Evolutionary conservation across 2,888 invertebrate genomes (phyloP), one percentile per base, ranked within the genome.

Genomic region (Catocala nupta): DNA sequence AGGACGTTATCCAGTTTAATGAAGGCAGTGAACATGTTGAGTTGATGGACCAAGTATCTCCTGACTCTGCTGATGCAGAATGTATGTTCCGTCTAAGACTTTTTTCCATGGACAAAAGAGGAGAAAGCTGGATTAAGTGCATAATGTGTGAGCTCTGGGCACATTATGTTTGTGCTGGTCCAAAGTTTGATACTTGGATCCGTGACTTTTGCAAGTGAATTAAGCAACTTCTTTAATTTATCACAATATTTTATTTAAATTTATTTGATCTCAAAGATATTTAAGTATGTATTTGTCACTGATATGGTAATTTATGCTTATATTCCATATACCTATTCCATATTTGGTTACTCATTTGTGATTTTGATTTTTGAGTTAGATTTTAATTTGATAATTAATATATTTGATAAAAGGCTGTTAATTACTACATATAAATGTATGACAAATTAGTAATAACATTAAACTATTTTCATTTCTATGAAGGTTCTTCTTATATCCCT

Each of bases 261-360:
- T 50, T 58, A 58, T 45, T 64, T 62, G 63, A 66, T 65, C 65
- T 66, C 65, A 63, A 50, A 63, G 55, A 63, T 58, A 58, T 63
- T 69, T 59, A 62, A 62, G 39, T 25, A n/a, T n/a, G 48, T 55
- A 48, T 55, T 64, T 68, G 58, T 61, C 64, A 61, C 61, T 64
- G 51, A 56, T 58, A 59, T 67, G 56, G 42, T 63, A 60, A 60
- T 58, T 63, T 64, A 16, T 16, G 16, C 16, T 16, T 25, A 25
- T 2, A 16, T 1, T 2, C 16, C 59, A 51, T 55, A 61, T 57
- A 61, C n/a, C n/a, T n/a, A 64, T 63, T 64, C 68, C 64, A 68
- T 66, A 66, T 66, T 63, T 66, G 61, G 63, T 61, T 65, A 63
- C 70, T 66, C 59, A 60, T 66, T 66, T 64, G 70, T 63, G 59